These are phyloP conservation scores for Heterochromis multidens DNA, from an alignment of 2,113 vertebrate species.

Conservation along the genomic window DNA sequence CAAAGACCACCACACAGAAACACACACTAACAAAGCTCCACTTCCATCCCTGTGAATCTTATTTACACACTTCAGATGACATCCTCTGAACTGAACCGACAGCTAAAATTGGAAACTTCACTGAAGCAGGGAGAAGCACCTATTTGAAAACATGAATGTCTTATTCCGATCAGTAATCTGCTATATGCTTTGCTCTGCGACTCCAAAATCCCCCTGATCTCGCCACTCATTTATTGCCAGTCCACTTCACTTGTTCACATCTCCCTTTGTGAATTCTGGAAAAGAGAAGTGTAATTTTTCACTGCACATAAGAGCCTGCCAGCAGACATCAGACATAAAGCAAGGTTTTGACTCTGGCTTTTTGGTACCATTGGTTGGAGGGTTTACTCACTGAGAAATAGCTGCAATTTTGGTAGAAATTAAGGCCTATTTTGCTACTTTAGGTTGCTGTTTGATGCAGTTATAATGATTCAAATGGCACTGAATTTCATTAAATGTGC, in stretches of 20 bases:
- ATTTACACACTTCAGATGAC: slow-evolving; percentile 42
- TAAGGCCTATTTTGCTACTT: background rate
- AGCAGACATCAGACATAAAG: slow-evolving; percentile 1
- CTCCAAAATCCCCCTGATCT: slow-evolving; percentile 30
- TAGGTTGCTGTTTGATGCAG: background rate
- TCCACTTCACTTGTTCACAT: slow-evolving; percentile 15
- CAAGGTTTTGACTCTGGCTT: background rate
- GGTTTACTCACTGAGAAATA: background rate
- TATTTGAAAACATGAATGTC: slow-evolving; percentile 25
- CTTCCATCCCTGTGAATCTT: slow-evolving; percentile 4
- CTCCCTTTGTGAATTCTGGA: background rate
- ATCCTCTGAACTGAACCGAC: slow-evolving; percentile 14
- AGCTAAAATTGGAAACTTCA: slow-evolving; percentile 33
- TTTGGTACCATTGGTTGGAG: background rate
- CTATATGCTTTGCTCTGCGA: background rate
- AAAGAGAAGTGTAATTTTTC: background rate
- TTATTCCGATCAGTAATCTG: slow-evolving; percentile 37
- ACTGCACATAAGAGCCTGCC: background rate
- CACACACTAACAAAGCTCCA: slow-evolving; percentile 6
- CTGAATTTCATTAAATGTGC: background rate
- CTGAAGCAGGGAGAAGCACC: slow-evolving; percentile 19
- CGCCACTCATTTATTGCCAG: slow-evolving; percentile 25
- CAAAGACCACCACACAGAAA: background rate
- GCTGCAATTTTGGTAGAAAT: background rate
- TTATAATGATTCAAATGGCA: background rate